Evolutionary conservation across 2,888 invertebrate genomes (phyloP).

Genomic region (Tachina fera): DNA sequence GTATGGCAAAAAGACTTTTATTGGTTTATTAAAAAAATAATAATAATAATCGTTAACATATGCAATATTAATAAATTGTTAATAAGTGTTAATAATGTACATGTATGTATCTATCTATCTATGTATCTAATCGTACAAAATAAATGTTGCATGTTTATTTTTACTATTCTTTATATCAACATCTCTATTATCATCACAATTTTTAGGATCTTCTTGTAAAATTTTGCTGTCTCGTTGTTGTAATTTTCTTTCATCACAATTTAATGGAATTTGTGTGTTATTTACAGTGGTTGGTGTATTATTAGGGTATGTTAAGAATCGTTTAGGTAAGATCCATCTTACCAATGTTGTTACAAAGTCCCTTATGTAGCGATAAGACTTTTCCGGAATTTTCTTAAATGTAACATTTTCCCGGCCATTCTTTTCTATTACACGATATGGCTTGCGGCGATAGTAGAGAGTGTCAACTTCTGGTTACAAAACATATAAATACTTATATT

Average conservation of each 20-base stretch:
- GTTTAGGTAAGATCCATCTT: conserved; percentile 83
- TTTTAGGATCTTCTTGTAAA: conserved; percentile 18
- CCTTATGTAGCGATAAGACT: conserved; percentile 89
- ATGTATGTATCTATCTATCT: too few species aligned
- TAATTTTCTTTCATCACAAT: conserved; percentile 16
- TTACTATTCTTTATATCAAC: conserved; percentile 40
- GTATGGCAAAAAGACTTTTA: conserved; percentile 35
- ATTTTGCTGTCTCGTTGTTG: conserved; percentile 17
- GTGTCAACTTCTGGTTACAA: conserved; percentile 66
- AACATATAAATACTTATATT: not conserved
- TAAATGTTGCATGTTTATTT: conserved; percentile 54
- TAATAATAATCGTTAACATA: too few species aligned
- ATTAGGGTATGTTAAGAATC: conserved; percentile 49
- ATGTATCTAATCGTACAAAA: conserved; percentile 53
- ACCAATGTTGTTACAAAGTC: conserved; percentile 95
- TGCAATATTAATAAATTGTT: conserved; percentile 43
- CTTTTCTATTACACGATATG: conserved; percentile 80
- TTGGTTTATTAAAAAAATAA: conserved; percentile 19
- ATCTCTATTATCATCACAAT: conserved; percentile 32
- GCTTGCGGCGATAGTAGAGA: conserved; percentile 68
- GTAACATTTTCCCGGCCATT: conserved; percentile 81
- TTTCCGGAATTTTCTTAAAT: conserved; percentile 83
- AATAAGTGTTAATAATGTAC: conserved; percentile 17
- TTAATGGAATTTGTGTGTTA: conserved; percentile 53
- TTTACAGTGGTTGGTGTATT: conserved; percentile 60